Conservation (phyloP, 92 coral and sea anemone genomes). For the Epizoanthus rinbou region DNA sequence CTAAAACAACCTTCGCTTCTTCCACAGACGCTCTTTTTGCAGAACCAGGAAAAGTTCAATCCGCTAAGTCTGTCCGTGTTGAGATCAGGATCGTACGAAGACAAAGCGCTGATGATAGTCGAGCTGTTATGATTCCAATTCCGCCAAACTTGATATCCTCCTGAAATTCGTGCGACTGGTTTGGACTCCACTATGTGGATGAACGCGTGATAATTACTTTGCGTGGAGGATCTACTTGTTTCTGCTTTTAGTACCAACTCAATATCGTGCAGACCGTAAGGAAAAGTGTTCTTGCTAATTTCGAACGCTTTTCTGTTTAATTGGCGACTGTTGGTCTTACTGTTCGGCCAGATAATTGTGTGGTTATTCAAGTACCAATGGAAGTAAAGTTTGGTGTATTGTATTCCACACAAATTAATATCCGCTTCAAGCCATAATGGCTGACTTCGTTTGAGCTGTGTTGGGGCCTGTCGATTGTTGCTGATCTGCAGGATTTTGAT, state of each 20-base stretch:
- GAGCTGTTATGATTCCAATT: background rate
- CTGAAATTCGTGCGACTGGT: background rate
- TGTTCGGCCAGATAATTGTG: too few species aligned
- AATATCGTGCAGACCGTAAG: background rate
- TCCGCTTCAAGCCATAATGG: too few species aligned
- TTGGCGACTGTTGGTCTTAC: too few species aligned
- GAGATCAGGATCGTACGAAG: background rate
- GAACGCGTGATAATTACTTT: background rate
- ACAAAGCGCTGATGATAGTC: background rate
- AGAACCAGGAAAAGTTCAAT: background rate
- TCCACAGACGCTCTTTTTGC: background rate
- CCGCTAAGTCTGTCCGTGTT: background rate
- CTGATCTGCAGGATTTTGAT: too few species aligned
- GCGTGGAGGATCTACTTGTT: too few species aligned
- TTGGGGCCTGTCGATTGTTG: too few species aligned
- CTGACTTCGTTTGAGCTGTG: too few species aligned
- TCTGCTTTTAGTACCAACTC: too few species aligned
- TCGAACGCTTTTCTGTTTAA: too few species aligned
- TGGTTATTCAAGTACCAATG: too few species aligned
- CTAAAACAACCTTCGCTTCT: background rate
- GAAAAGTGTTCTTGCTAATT: background rate
- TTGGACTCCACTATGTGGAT: background rate
- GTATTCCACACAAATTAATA: too few species aligned
- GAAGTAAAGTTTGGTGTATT: too few species aligned
- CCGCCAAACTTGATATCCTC: background rate